Conservation (phyloP, 2,113 vertebrate species). For the Isurus oxyrinchus region DNA sequence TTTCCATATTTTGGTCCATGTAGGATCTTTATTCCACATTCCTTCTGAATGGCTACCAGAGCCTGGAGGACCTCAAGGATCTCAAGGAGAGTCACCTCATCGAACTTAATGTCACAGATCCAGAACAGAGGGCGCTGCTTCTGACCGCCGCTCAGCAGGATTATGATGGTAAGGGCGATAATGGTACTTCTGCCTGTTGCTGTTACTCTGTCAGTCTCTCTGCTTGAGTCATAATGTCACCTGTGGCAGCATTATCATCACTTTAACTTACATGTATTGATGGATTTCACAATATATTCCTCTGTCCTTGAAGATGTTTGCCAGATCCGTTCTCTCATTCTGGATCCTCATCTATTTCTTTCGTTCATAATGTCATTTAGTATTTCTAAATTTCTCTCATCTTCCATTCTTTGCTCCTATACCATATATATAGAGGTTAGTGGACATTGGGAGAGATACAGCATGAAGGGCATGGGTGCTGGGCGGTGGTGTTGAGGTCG, state of each 20-base stretch:
- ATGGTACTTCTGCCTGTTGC: neutral
- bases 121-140: constrained; percentile 73
- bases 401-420: neutral
- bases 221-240: neutral
- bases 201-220: neutral
- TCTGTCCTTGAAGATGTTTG: neutral
- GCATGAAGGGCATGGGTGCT: neutral
- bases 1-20: neutral
- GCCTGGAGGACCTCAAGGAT: constrained; percentile 81
- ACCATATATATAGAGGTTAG: neutral
- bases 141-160: constrained; percentile 75
- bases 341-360: neutral
- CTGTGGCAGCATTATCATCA: neutral
- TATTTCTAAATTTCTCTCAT: neutral
- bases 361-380: neutral
- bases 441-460: neutral
- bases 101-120: constrained; percentile 80
- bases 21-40: constrained; percentile 84
- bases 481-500: neutral
- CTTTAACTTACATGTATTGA: neutral
- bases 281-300: neutral
- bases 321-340: neutral
- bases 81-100: constrained; percentile 84
- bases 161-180: constrained; percentile 67
- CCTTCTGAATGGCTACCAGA: constrained; percentile 88